Base-by-base conservation (phyloP, 2,113 vertebrate genomes). In the Nycticorax nycticorax region DNA sequence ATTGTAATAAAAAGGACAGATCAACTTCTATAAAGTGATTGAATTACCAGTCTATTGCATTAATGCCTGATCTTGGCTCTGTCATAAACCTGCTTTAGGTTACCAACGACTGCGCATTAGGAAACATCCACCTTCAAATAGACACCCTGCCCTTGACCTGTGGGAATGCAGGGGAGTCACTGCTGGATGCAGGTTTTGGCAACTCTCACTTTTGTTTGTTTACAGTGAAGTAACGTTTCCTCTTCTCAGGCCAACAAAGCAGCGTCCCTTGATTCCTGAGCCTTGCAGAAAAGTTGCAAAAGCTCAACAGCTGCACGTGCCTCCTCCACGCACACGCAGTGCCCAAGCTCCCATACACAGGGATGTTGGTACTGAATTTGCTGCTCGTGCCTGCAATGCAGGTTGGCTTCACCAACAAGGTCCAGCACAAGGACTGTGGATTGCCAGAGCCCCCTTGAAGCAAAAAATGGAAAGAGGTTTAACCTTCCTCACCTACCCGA, bases 1-100 rank as follows among this genome's bases (percentile, higher is more conserved):
- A 99, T 99, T 99, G 98, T 98, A 99, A 99, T 99, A 99, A 99
- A 99, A 99, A 98, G 99, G 99, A 99, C 99, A 98, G 98, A 99
- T 99, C 99, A 99, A 98, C 98, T 98, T 98, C 98, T 98, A 98
- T 98, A 97, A 98, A 98, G 96, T 99, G 99, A 99, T 99, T 99
- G 98, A 99, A 99, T 99, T 99, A 99, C 99, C 98, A 98, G 97
- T 91, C 98, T 98, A 99, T 99, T 99, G 98, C 99, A 99, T 99
- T 99, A 99, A 99, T 98, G 98, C 97, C 96, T 91, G 98, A 89
- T 97, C 97, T 97, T 95, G 88, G 92, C 96, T 92, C 96, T 98
- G 98, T 98, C 98, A 97, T 98, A 93, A 93, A 96, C 96, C 95
- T 92, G 95, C 97, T 95, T 96, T 67, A 91, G 96, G 98, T 96